Evolutionary conservation across 2,888 invertebrate species (phyloP), one percentile per base, ranked within the genome.

Genomic region (Ormyrus thymus): DNA sequence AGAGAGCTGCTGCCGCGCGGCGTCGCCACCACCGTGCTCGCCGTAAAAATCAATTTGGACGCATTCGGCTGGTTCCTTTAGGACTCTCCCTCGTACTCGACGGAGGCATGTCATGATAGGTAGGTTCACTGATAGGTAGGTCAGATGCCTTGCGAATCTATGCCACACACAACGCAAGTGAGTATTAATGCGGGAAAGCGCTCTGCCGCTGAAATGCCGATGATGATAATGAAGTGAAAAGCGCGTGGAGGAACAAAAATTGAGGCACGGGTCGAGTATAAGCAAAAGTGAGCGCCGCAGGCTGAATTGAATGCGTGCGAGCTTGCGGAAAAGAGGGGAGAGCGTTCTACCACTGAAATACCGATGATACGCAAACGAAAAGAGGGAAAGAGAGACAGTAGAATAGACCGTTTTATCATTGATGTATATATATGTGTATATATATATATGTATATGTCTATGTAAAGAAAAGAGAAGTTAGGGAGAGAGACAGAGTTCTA

Each of bases 11-110:
- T 29, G 29, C 56, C 10, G 56, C 43, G 84, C 84, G 78, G 87
- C 86, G 89, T 87, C 89, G 88, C 88, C 88, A 88, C 88, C 84
- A 85, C 81, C 85, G 87, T 83, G 59, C 46, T 43, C 58, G 43
- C 83, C 86, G 89, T 89, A 89, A 89, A 89, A 89, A 89, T 89
- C 89, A 89, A 89, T 89, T 89, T 89, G 87, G 86, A 87, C 87
- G 64, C 86, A 87, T 59, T 71, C 59, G 66, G 29, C 43, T 59
- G 15, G 10, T 61, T 68, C 50, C 59, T 56, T 55, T 62, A 29
- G 58, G 86, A 87, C 84, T 68, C 69, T 29, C 29, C 29, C 29
- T 29, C 29, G 29, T 4, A 29, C 29, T 29, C 46, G 29, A 61
- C 48, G 75, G 43, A 51, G 81, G 76, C 72, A 78, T 29, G 29